Evolutionary conservation across 2,888 invertebrate genomes (phyloP).

Genomic region (Incurvaria masculella): DNA sequence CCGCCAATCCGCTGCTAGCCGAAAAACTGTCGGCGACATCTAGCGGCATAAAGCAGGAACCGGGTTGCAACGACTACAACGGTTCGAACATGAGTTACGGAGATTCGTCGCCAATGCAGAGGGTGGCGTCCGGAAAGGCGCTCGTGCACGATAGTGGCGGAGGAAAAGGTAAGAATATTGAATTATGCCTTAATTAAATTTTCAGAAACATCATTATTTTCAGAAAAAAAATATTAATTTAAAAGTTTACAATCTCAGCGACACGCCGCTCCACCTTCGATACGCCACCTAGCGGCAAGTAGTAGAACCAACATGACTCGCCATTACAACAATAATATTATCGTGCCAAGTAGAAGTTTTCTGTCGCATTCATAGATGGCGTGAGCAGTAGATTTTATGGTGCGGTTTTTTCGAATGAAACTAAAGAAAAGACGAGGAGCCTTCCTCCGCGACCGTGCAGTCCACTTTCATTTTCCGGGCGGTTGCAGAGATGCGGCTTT

Average conservation of each 20-base stretch:
- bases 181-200: not conserved
- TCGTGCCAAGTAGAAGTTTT: slow-evolving; percentile 14
- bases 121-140: slow-evolving; percentile 51
- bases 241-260: not conserved
- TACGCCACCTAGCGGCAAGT: not conserved
- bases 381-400: not conserved
- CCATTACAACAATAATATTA: too few species aligned
- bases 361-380: not conserved
- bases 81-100: slow-evolving; percentile 50
- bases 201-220: not conserved
- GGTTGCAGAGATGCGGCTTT: slow-evolving; percentile 48
- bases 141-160: slow-evolving; percentile 53
- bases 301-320: too few species aligned
- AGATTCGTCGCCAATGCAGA: slow-evolving; percentile 49
- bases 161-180: slow-evolving; percentile 51
- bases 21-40: slow-evolving; percentile 79
- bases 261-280: too few species aligned
- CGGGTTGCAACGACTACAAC: slow-evolving; percentile 48
- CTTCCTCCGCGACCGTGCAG: slow-evolving; percentile 17
- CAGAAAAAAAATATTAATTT: not conserved
- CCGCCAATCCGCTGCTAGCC: slow-evolving; percentile 82
- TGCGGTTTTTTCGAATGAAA: too few species aligned
- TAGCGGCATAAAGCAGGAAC: slow-evolving; percentile 56
- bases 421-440: not conserved
- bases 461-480: slow-evolving; percentile 52